These are phyloP conservation scores for Helobdella robusta DNA, from an alignment of 2,888 invertebrate genomes.

Conservation along the genomic window DNA sequence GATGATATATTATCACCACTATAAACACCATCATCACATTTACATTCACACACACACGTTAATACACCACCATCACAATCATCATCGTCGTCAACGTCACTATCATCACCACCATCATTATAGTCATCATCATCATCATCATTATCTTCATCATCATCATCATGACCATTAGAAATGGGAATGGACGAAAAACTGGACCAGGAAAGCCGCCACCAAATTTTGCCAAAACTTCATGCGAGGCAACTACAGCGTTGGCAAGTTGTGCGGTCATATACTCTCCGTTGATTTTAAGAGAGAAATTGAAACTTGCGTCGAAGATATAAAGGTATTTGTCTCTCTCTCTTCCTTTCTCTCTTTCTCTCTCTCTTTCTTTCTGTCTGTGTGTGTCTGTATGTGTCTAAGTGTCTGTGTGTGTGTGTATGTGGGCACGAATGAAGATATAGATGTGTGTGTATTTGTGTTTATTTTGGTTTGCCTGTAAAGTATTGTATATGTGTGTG, in stretches of 20 bases:
- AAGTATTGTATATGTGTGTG: too few relatives aligned
- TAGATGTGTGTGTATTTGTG: too few relatives aligned
- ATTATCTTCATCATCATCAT: background rate
- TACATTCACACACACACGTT: too few relatives aligned
- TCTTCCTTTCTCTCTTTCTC: too few relatives aligned
- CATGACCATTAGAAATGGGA: conserved; percentile 26
- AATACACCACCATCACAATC: background rate
- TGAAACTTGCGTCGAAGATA: conserved; percentile 38
- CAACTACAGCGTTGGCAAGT: conserved; percentile 28
- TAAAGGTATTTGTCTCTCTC: conserved; percentile 39
- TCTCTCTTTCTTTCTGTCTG: too few relatives aligned
- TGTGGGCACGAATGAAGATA: too few relatives aligned
- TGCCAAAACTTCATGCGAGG: conserved; percentile 29
- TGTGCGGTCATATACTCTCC: conserved; percentile 33
- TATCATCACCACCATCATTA: background rate
- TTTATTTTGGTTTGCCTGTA: too few relatives aligned
- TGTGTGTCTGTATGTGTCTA: too few relatives aligned
- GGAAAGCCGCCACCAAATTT: conserved; percentile 21
- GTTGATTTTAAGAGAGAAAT: conserved; percentile 38
- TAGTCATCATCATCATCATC: background rate
- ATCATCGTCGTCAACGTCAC: background rate
- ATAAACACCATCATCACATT: too few relatives aligned
- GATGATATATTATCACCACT: too few relatives aligned
- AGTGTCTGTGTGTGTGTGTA: too few relatives aligned
- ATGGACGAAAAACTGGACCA: conserved; percentile 30